Percentiles rank a stretch among this genome's conserved stretches.
phyloP scores from a whole-genome alignment of 2,113 vertebrate species.

The Triplophysa rosa region DNA sequence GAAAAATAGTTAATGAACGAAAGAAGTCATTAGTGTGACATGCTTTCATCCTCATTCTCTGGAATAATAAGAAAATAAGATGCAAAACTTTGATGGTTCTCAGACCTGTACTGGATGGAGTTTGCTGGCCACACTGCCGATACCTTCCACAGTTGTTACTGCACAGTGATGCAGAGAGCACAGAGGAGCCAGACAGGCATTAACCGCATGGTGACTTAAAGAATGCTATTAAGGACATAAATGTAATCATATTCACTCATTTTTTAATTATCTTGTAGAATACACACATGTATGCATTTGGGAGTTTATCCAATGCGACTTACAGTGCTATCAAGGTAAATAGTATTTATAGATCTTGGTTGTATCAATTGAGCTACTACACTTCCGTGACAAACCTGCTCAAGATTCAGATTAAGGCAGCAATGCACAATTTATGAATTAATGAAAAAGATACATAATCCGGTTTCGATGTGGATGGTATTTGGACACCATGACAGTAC shows the following conservation, averaged over 20 bases:
- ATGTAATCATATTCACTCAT: neutral
- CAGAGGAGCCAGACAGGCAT: constrained; percentile 89
- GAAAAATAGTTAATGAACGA: neutral
- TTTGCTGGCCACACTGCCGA: constrained; percentile 85
- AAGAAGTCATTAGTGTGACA: neutral
- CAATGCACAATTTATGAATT: neutral
- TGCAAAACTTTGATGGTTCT: neutral
- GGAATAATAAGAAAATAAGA: neutral
- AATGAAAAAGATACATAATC: constrained; percentile 85
- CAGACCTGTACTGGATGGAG: constrained; percentile 89
- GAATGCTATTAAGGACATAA: constrained; percentile 68
- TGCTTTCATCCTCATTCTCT: neutral
- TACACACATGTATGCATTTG: no score
- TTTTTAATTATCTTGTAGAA: neutral
- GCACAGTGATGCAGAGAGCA: constrained; percentile 86
- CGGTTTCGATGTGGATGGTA: constrained; percentile 73
- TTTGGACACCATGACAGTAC: constrained; percentile 92
- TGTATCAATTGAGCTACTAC: no score
- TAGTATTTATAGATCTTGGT: no score
- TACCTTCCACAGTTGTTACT: constrained; percentile 93
- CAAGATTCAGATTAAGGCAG: no score
- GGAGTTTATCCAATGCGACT: no score
- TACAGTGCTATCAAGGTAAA: neutral
- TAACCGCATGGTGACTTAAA: constrained; percentile 82
- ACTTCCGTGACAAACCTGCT: no score